Base-by-base conservation (phyloP, 2,888 invertebrate species). In the Adelphocoris suturalis region DNA sequence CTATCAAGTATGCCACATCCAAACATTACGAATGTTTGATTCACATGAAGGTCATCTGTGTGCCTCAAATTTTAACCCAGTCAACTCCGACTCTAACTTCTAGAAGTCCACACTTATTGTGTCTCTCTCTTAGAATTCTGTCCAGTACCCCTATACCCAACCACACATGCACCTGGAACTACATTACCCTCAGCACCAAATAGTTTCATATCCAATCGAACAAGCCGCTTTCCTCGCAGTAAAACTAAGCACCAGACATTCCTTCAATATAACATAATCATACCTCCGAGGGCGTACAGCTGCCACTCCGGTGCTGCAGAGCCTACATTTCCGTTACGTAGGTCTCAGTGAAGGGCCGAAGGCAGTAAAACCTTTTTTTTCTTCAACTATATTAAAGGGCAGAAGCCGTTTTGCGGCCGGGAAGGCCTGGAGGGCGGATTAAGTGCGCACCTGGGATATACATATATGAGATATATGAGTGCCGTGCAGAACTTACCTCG, bases 381-480 rank as follows among this genome's bases (percentile, higher is more conserved):
- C 52, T 68, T 68, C 68, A 23, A 68, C 68, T 68, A 23, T 68
- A 68, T 68, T 68, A 68, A 68, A 68, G 68, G 68, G 23, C 68
- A 23, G 13, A 68, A 68, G 68, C 68, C 19, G n/a, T 68, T 68
- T 68, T 68, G 68, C 19, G 68, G 68, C 19, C 68, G 5, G 68
- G 23, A 7, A 7, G 68, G 68, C 19, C 57, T 0, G 14, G 57
- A 14, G 57, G 27, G 19, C 27, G 68, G 68, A 68, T 68, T 68
- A 68, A 68, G 23, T 68, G 68, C 23, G 23, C 68, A 68, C 68
- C 68, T 68, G 68, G 68, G 68, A 68, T 61, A 61, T 61, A 19
- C 61, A 19, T 61, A 61, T 19, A 61, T 19, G 61, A 61, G 61
- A n/a, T 52, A 52, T 52, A 52, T 52, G 52, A 14, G 52, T 52